These are phyloP conservation scores for Phoronis australis DNA, from an alignment of 2,888 invertebrate genomes.

Conservation along the genomic window DNA sequence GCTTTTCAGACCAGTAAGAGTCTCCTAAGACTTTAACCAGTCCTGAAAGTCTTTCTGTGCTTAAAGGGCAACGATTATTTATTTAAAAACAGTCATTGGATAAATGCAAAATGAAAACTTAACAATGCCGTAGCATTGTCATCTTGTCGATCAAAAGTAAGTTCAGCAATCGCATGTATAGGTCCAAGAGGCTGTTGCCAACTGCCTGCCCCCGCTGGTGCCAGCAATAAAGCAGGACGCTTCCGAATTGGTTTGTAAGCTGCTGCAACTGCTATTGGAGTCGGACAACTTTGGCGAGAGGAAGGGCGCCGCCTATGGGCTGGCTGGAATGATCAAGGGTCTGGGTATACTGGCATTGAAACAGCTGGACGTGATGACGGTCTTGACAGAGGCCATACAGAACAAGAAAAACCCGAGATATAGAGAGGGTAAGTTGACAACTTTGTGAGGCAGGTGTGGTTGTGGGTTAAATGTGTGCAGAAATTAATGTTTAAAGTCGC, in stretches of 20 bases:
- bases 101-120: too few relatives aligned
- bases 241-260: slow-evolving; percentile 77
- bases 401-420: slow-evolving; percentile 94
- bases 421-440: slow-evolving; percentile 81
- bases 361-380: slow-evolving; percentile 92
- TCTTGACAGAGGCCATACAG: slow-evolving; percentile 85
- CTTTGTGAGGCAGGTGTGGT: too few relatives aligned
- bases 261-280: slow-evolving; percentile 56
- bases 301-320: slow-evolving; percentile 88
- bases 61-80: too few relatives aligned
- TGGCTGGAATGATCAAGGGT: slow-evolving; percentile 92
- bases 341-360: slow-evolving; percentile 92
- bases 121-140: too few relatives aligned
- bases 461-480: too few relatives aligned
- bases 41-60: too few relatives aligned
- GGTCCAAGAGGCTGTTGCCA: slow-evolving; percentile 96
- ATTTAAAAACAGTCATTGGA: too few relatives aligned
- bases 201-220: slow-evolving; percentile 89
- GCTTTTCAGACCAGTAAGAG: too few relatives aligned
- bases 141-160: too few relatives aligned
- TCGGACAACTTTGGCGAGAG: slow-evolving; percentile 50
- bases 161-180: too few relatives aligned
- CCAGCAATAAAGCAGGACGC: slow-evolving; percentile 89
- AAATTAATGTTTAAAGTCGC: too few relatives aligned
- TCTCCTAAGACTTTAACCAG: too few relatives aligned